Evolutionary conservation across 1,140 invertebrate species (phyloP).

Genomic region (Drosophila baimaii): DNA sequence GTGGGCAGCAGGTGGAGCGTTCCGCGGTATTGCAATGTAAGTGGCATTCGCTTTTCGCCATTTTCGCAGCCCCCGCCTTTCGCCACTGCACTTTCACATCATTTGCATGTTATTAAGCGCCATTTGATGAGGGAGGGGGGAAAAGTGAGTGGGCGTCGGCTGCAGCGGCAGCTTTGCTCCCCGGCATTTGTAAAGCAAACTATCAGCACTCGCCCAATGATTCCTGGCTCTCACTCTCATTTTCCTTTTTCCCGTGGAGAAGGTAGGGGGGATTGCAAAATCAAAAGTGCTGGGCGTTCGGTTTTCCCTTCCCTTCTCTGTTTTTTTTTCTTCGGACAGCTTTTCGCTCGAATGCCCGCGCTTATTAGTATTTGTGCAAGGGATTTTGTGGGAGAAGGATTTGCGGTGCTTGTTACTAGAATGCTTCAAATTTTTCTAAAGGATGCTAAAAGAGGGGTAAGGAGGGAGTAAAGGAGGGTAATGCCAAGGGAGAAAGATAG

Average conservation of each 20-base stretch:
- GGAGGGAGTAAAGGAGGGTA: neutral
- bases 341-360: constrained; percentile 32
- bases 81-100: constrained; percentile 48
- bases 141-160: constrained; percentile 9
- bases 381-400: constrained; percentile 45
- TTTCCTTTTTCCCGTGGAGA: constrained; percentile 11
- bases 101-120: constrained; percentile 58
- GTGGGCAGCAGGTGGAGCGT: constrained; percentile 12
- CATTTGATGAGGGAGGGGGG: constrained; percentile 20
- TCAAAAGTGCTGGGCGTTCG: constrained; percentile 22
- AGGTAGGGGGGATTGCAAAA: constrained; percentile 13
- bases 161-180: neutral
- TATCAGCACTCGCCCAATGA: constrained; percentile 18
- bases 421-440: constrained; percentile 6
- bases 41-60: constrained; percentile 40
- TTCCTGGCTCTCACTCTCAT: constrained; percentile 19
- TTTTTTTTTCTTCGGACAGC: constrained; percentile 23
- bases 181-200: constrained; percentile 21
- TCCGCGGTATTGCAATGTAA: constrained; percentile 44
- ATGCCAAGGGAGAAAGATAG: too few species aligned
- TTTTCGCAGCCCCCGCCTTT: constrained; percentile 16
- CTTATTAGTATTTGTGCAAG: constrained; percentile 52
- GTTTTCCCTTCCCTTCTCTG: neutral
- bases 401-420: constrained; percentile 21
- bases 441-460: neutral